Evolutionary conservation across 2,888 invertebrate genomes (phyloP), one percentile per base, ranked within the genome.

Genomic region (Nebria salina): DNA sequence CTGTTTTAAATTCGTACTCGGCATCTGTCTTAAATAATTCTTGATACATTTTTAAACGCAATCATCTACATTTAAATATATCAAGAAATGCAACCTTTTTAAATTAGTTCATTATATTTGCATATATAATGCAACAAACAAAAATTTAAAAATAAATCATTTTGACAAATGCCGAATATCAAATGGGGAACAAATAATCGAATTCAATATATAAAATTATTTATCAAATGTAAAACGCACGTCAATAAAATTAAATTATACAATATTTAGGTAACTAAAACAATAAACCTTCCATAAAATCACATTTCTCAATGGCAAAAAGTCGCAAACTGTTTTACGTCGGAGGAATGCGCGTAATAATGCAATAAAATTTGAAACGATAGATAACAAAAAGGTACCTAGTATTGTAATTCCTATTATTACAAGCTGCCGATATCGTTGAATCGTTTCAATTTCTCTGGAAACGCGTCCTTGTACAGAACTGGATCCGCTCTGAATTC

Each of bases 401-500:
- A 72, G 34, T 13, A 73, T 34, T 54, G 54, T 72, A 26, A 26
- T 54, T 15, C 15, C 15, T 54, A 75, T 75, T 34, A 54, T 91
- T 93, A 98, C 87, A 98, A 91, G 87, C 95, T 96, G 73, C 98
- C 98, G 85, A 98, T 95, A 86, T 95, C 93, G 83, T 96, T 97
- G 87, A 96, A 98, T 77, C 95, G 91, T 86, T 96, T 97, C 15
- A 98, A 91, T 86, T 96, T 95, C 81, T 95, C 95, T 0, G 97
- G 95, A 86, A 95, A 94, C 82, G 93, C 91, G 87, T 97, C 97
- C 86, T 94, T 93, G 88, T 96, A 98, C 76, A 98, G 92, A 2
- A 98, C 95, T 0, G 98, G 98, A 90, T 98, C 98, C 0, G 97
- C 98, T 72, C 98, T 90, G 89, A 97, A 98, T 89, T 98, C 98